Base-by-base conservation (phyloP, 2,888 invertebrate species). In the Cerceris ruficornis region DNA sequence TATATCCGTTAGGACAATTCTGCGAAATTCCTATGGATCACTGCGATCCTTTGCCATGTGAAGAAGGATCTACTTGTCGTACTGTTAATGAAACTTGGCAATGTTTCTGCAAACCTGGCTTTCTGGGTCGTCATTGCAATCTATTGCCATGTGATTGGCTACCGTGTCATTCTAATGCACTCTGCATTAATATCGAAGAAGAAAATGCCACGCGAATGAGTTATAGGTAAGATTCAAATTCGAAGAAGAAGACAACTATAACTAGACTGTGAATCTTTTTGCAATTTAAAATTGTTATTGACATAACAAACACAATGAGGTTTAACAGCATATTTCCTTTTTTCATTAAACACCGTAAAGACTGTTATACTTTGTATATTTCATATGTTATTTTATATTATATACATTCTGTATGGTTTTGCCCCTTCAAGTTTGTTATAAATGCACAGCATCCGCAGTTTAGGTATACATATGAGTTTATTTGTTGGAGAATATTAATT, bases 141-240 rank as follows among this genome's bases (percentile, higher is more conserved):
- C 88, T 94, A 41, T 84, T 93, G 55, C 94, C 95, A 6, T 96
- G 96, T 86, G 93, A 93, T 81, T 94, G 93, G 86, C 88, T 92
- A 62, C 94, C 94, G 0, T 95, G 95, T 83, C 90, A 90, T 54
- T 80, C 80, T 13, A 92, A 93, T 81, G 88, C 91, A 0, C 90
- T 93, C 62, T 94, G 94, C 81, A 76, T 92, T 1, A 94, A 94
- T 86, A 79, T 93, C 7, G 87, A 89, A 9, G 89, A 91, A 57
- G 83, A 85, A 14, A 92, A 93, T 65, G 90, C 93, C 2, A 93
- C 93, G 0, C 91, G 88, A 84, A 81, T 89, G 15, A 93, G 93
- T 87, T 94, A 92, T 85, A 91, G 89, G 93, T 93, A 50, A 55
- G 54, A 13, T 46, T 46, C 5, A 46, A 17, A 17, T 55, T 55